These are phyloP conservation scores for Porites divaricata DNA, from an alignment of 92 coral and sea anemone species.

Conservation along the genomic window DNA sequence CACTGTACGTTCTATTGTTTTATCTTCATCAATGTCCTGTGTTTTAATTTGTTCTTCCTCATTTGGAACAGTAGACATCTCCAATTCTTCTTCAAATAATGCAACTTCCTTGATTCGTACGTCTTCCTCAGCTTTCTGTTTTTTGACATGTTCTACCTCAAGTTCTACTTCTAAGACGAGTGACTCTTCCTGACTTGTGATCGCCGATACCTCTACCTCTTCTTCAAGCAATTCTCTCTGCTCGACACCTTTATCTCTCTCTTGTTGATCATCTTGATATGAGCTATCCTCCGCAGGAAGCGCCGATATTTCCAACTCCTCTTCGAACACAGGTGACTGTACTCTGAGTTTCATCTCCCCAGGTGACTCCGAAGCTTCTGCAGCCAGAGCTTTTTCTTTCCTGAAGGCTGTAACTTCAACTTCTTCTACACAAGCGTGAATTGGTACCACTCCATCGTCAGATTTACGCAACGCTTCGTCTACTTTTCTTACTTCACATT, in stretches of 20 bases:
- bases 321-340: slow-evolving; percentile 29
- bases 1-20: slow-evolving; percentile 3
- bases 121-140: neutral
- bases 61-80: slow-evolving; percentile 40
- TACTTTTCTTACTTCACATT: slow-evolving; percentile 34
- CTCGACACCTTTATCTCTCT: slow-evolving; percentile 14
- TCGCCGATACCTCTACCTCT: slow-evolving; percentile 65
- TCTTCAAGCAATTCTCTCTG: slow-evolving; percentile 64
- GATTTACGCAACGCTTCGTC: neutral
- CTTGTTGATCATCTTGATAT: neutral
- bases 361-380: slow-evolving; percentile 5
- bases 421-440: slow-evolving; percentile 44
- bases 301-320: slow-evolving; percentile 38
- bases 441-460: slow-evolving; percentile 19
- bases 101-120: slow-evolving; percentile 13
- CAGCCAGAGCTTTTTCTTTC: neutral
- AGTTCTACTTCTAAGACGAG: slow-evolving; percentile 31
- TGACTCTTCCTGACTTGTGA: slow-evolving; percentile 24
- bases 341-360: slow-evolving; percentile 11
- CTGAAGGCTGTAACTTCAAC: slow-evolving; percentile 39
- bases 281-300: neutral
- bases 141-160: slow-evolving; percentile 15
- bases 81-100: slow-evolving; percentile 78
- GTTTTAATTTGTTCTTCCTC: slow-evolving; percentile 24
- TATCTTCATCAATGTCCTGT: neutral